These are phyloP conservation scores for Drosophila subobscura DNA, from an alignment of 1,140 invertebrate genomes.

Conservation along the genomic window DNA sequence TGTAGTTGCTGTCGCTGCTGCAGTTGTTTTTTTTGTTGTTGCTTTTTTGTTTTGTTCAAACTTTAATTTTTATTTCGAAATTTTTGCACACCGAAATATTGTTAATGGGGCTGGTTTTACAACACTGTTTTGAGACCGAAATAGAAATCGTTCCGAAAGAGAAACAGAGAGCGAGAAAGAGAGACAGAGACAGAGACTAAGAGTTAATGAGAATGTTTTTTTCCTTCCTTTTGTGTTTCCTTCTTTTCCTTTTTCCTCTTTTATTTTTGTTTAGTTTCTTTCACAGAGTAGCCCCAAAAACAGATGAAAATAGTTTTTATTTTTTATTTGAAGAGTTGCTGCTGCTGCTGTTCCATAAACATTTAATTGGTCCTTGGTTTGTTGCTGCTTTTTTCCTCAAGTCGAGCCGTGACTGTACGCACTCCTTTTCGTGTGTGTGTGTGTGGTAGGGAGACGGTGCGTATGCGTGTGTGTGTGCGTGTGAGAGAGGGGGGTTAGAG, in stretches of 20 bases:
- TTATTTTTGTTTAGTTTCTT: conserved; percentile 31
- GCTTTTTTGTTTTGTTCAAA: conserved; percentile 7
- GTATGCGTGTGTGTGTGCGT: conserved; percentile 34
- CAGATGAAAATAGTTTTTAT: conserved; percentile 25
- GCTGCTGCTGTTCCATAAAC: conserved; percentile 59
- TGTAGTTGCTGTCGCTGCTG: conserved; percentile 41
- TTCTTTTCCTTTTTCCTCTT: conserved; percentile 13
- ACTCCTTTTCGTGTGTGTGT: conserved; percentile 29
- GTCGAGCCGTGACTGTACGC: conserved; percentile 4
- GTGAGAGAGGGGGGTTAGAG: conserved; percentile 33
- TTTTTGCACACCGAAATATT: conserved; percentile 64
- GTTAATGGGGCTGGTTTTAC: conserved; percentile 47
- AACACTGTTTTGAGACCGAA: conserved; percentile 49
- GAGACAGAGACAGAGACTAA: neutral
- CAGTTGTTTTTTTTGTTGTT: conserved; percentile 25
- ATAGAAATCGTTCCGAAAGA: conserved; percentile 6
- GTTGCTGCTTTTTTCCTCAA: conserved; percentile 44
- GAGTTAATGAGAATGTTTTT: conserved; percentile 8
- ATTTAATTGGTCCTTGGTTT: conserved; percentile 79
- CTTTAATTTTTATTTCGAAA: conserved; percentile 27
- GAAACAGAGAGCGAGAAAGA: too few relatives aligned
- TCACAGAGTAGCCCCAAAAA: conserved; percentile 24
- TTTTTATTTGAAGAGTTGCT: conserved; percentile 13
- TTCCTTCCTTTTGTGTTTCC: neutral
- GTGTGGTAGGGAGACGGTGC: conserved; percentile 18